A percentile compares a stretch with the other conserved stretches of the same genome.
These are phyloP conservation scores for Indri indri DNA, from an alignment of 2,113 vertebrate genomes.

Conservation along the genomic window DNA sequence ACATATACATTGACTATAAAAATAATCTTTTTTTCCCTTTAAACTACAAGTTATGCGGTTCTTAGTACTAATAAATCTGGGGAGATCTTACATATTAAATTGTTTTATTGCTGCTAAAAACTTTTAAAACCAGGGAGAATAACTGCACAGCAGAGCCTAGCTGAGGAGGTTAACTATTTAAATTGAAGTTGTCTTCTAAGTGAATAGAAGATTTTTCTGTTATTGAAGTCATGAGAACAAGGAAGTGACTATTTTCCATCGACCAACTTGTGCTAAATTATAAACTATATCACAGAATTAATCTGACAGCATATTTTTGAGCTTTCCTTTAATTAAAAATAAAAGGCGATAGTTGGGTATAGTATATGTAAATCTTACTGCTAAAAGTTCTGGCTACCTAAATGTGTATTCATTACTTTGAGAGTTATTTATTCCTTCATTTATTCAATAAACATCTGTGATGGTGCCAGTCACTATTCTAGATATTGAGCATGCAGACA, in stretches of 20 bases:
- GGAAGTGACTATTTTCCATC: neutral
- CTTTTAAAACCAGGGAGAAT: neutral
- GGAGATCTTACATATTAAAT: neutral
- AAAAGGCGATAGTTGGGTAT: neutral
- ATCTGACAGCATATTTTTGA: neutral
- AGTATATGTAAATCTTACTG: neutral
- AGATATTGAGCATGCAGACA: neutral
- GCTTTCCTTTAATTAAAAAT: neutral
- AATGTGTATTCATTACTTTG: neutral
- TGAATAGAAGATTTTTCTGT: neutral
- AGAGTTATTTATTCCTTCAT: neutral
- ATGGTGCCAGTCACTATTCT: neutral
- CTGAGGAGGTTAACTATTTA: neutral
- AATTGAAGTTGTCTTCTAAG: neutral
- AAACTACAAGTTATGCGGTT: neutral
- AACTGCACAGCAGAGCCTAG: neutral
- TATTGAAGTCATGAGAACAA: neutral
- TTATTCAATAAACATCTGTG: neutral
- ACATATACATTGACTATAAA: neutral
- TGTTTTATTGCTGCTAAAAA: neutral
- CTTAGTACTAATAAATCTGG: neutral
- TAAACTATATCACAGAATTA: conserved; percentile 12
- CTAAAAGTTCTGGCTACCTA: neutral
- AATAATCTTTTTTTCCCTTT: neutral
- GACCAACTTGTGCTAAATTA: neutral